Evolutionary conservation across 2,888 invertebrate species (phyloP).

Genomic region (Rhimphoctona megacephalus): DNA sequence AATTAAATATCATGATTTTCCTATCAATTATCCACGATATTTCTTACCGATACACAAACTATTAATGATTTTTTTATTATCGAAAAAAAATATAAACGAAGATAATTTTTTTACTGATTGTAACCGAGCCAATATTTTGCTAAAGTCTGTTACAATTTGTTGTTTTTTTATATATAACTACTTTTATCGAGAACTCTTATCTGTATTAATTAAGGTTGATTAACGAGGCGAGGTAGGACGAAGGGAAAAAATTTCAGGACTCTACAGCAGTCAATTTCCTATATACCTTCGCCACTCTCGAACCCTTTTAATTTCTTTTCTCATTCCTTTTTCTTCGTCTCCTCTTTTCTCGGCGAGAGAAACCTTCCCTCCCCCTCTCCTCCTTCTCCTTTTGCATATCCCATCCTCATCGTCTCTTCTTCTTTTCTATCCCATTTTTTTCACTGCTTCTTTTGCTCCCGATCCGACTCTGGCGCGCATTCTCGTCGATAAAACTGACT

Average conservation of each 20-base stretch:
- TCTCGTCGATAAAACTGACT: slow-evolving; percentile 69
- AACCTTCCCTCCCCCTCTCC: not conserved
- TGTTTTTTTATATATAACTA: not conserved
- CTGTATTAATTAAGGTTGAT: slow-evolving; percentile 67
- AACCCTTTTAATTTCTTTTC: slow-evolving; percentile 67
- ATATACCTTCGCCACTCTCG: slow-evolving; percentile 59
- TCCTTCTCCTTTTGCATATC: slow-evolving; percentile 52
- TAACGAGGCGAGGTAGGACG: slow-evolving; percentile 59
- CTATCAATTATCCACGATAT: not conserved
- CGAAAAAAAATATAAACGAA: slow-evolving; percentile 10
- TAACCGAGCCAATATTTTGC: slow-evolving; percentile 35
- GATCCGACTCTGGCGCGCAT: slow-evolving; percentile 53
- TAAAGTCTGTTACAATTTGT: slow-evolving; percentile 17
- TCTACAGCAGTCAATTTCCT: slow-evolving; percentile 62
- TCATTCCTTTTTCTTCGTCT: slow-evolving; percentile 54
- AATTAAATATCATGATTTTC: slow-evolving; percentile 12
- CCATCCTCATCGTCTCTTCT: slow-evolving; percentile 10
- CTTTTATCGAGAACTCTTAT: slow-evolving; percentile 49
- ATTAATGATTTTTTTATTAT: not conserved
- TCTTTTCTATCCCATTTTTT: slow-evolving; percentile 32
- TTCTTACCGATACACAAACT: not conserved
- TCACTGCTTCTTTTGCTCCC: slow-evolving; percentile 38
- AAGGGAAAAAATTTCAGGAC: slow-evolving; percentile 28
- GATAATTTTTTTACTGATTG: slow-evolving; percentile 5
- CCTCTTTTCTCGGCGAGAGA: slow-evolving; percentile 74